phyloP scores from a whole-genome alignment of 2,797 vertebrate species.

The Fringilla coelebs region DNA sequence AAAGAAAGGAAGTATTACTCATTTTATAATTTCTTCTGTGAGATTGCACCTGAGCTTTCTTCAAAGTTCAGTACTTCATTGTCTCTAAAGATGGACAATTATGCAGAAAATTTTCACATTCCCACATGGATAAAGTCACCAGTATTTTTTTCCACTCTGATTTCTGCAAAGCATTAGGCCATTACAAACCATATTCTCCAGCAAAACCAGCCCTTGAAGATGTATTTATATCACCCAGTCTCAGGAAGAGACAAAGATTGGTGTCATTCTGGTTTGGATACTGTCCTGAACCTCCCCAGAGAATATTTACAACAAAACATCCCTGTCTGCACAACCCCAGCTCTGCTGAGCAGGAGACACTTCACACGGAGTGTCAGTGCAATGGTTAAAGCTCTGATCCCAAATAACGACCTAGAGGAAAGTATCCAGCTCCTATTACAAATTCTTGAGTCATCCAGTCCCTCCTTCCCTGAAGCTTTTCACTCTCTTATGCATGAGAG shows the following conservation, averaged over 20 bases:
- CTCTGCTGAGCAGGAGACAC: background rate
- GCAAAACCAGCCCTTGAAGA: background rate
- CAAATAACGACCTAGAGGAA: background rate
- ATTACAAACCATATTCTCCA: background rate
- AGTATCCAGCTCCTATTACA: background rate
- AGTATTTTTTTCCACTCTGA: background rate
- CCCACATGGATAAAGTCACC: background rate
- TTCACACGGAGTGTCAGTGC: background rate
- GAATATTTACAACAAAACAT: background rate
- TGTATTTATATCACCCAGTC: background rate
- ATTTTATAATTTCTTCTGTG: conserved; percentile 29
- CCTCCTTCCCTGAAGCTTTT: conserved; percentile 18
- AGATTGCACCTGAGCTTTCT: background rate
- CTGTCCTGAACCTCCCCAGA: background rate
- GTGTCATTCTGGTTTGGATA: background rate
- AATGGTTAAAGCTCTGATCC: background rate
- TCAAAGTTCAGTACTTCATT: background rate
- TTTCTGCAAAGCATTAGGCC: background rate
- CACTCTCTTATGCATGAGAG: background rate
- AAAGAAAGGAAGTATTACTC: conserved; percentile 20
- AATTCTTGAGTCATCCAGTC: conserved; percentile 1
- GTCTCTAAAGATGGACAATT: background rate
- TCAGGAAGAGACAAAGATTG: background rate
- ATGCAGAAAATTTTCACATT: background rate
- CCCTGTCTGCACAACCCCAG: background rate